Evolutionary conservation across 2,113 vertebrate species (phyloP).

Genomic region (Hydropotes inermis): DNA sequence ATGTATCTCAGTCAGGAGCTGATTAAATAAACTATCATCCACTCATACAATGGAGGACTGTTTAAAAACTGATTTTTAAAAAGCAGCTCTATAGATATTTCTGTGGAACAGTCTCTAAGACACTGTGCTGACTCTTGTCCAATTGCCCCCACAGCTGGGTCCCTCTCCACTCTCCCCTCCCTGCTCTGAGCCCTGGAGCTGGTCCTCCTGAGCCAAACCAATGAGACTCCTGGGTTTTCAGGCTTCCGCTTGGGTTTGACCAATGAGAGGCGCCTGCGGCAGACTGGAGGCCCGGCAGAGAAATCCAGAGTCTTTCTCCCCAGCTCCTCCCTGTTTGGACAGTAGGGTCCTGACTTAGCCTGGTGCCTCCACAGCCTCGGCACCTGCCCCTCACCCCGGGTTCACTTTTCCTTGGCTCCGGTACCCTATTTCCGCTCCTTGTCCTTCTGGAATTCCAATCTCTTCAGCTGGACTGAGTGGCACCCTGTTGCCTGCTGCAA

Average conservation of each 20-base stretch:
- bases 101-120: background rate
- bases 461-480: background rate
- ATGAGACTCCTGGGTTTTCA: background rate
- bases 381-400: accelerated
- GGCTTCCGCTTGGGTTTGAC: background rate
- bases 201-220: background rate
- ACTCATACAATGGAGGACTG: background rate
- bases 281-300: accelerated
- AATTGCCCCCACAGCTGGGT: accelerated
- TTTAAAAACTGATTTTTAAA: background rate
- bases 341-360: background rate
- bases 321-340: too few relatives aligned
- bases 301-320: background rate
- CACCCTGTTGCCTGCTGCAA: background rate
- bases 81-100: accelerated
- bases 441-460: background rate
- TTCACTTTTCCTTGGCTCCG: background rate
- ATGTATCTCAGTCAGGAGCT: background rate
- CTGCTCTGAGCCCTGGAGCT: background rate
- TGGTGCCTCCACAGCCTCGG: background rate
- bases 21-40: background rate
- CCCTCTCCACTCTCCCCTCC: background rate
- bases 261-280: too few relatives aligned
- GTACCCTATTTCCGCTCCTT: background rate
- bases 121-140: background rate